Evolutionary conservation across 2,888 invertebrate genomes (phyloP).

Genomic region (Drosophila crucigera): DNA sequence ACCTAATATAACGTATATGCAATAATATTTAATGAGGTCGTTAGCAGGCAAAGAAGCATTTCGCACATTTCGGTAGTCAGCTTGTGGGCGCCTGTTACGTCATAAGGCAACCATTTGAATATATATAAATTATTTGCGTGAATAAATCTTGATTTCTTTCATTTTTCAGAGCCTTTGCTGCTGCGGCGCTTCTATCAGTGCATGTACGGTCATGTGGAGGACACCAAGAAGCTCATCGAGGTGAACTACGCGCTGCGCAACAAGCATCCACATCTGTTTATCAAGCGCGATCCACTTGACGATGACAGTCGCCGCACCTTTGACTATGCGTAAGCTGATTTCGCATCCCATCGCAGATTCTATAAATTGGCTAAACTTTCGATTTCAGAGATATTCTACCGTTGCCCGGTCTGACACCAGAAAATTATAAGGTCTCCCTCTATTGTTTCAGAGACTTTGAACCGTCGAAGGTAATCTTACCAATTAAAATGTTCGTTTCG

Average conservation of each 20-base stretch:
- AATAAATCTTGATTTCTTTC: slow-evolving; percentile 5
- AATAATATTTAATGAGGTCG: slow-evolving; percentile 65
- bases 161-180: slow-evolving; percentile 74
- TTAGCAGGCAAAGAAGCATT: slow-evolving; percentile 57
- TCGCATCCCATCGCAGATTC: no score
- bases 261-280: slow-evolving; percentile 86
- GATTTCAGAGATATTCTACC: slow-evolving; percentile 88
- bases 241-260: slow-evolving; percentile 86
- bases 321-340: slow-evolving; percentile 74
- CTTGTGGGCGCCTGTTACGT: slow-evolving; percentile 54
- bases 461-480: slow-evolving; percentile 85
- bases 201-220: slow-evolving; percentile 74
- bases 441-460: slow-evolving; percentile 88
- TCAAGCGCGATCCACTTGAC: slow-evolving; percentile 85
- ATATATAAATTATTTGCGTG: background rate
- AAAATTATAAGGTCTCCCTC: slow-evolving; percentile 89
- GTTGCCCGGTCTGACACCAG: slow-evolving; percentile 88
- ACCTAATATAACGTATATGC: slow-evolving; percentile 8
- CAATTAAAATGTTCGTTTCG: background rate
- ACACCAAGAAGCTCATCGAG: slow-evolving; percentile 78
- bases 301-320: slow-evolving; percentile 71
- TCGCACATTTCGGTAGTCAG: slow-evolving; percentile 29
- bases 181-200: slow-evolving; percentile 79
- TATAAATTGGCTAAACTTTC: background rate
- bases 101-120: slow-evolving; percentile 29